A percentile compares a stretch with the other conserved stretches of the same genome.
Evolutionary conservation across 2,888 invertebrate genomes (phyloP).

Genomic region (Pristionchus exspectatus): DNA sequence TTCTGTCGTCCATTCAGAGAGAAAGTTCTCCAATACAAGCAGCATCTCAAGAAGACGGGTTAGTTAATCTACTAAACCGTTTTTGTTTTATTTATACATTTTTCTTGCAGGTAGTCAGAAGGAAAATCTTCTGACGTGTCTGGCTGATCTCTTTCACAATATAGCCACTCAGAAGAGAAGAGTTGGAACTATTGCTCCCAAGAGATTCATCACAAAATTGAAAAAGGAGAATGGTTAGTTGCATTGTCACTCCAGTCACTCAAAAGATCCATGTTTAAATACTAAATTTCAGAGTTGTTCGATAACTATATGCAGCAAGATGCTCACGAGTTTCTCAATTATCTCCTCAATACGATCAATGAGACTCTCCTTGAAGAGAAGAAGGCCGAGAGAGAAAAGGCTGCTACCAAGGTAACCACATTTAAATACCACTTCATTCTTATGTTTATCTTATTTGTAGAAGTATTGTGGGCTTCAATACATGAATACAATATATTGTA

Average conservation of each 20-base stretch:
- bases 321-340: conserved; percentile 99
- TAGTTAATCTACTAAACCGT: not conserved
- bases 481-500: not conserved
- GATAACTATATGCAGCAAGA: conserved; percentile 98
- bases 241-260: not conserved
- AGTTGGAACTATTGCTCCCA: conserved; percentile 98
- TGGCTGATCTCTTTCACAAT: conserved; percentile 98
- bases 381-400: conserved; percentile 59
- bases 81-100: not conserved
- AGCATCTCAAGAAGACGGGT: conserved; percentile 79
- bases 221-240: conserved; percentile 94
- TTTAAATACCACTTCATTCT: not conserved
- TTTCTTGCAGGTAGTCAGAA: conserved; percentile 82
- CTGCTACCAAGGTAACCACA: conserved; percentile 52
- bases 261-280: not conserved
- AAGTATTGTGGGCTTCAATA: too few relatives aligned
- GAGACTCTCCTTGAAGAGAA: conserved; percentile 87
- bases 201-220: conserved; percentile 97
- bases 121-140: conserved; percentile 96
- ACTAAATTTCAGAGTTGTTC: conserved; percentile 89
- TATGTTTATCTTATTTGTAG: too few relatives aligned
- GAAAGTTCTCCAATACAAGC: conserved; percentile 96
- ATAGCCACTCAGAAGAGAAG: conserved; percentile 99
- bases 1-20: conserved; percentile 99
- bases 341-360: conserved; percentile 97